Evolutionary conservation across 1,140 invertebrate species (phyloP).

Genomic region (Steinernema feltiae): DNA sequence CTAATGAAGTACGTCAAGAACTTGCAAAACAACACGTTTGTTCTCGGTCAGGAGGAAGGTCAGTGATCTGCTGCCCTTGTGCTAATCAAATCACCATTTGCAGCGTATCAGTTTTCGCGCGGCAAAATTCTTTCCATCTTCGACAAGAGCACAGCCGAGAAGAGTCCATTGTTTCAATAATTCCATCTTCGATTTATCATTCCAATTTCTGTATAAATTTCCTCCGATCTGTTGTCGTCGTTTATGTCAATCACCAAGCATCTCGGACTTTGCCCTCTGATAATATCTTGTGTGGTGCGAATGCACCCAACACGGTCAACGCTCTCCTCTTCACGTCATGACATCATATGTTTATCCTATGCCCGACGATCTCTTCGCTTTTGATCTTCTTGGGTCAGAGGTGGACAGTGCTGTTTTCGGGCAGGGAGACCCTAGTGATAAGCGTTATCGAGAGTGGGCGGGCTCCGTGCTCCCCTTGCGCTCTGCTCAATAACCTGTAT

Average conservation of each 20-base stretch:
- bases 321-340: not conserved
- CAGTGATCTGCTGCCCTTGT: not conserved
- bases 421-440: not conserved
- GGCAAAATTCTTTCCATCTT: constrained; percentile 21
- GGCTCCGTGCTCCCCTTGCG: not conserved
- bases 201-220: too few species aligned
- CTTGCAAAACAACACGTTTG: constrained; percentile 24
- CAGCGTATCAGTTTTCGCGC: constrained; percentile 21
- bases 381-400: not conserved
- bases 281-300: not conserved
- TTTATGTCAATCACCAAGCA: not conserved
- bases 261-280: not conserved
- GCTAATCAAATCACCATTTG: constrained; percentile 1
- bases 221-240: too few species aligned
- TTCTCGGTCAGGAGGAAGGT: constrained; percentile 18
- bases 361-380: not conserved
- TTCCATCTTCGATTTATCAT: too few species aligned
- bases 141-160: too few species aligned
- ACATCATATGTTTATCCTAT: not conserved
- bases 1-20: constrained; percentile 19
- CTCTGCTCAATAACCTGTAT: constrained; percentile 5
- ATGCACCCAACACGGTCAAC: not conserved
- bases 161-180: too few species aligned
- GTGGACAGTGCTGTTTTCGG: not conserved
- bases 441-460: not conserved